phyloP scores from a whole-genome alignment of 2,888 invertebrate genomes.

The Sphinx pinastri region DNA sequence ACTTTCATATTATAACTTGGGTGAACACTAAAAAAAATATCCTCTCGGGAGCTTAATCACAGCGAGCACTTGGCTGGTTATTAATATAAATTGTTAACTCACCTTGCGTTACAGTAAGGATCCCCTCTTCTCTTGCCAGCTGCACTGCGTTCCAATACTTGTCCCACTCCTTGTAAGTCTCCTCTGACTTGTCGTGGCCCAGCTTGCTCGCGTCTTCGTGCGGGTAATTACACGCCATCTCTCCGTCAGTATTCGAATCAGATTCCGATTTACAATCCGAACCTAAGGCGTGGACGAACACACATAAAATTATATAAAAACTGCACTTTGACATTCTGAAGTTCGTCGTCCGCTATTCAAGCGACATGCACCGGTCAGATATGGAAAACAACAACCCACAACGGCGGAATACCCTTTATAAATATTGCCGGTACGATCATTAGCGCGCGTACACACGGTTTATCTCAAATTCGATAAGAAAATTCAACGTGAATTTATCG shows the following conservation, averaged over 20 bases:
- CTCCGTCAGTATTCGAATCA: constrained; percentile 62
- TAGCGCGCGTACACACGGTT: constrained; percentile 3
- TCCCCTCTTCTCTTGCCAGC: constrained; percentile 50
- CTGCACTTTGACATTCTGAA: constrained; percentile 15
- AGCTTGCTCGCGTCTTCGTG: constrained; percentile 64
- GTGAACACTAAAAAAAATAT: no score
- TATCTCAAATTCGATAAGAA: background rate
- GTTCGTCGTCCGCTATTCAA: background rate
- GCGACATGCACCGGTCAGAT: background rate
- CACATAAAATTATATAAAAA: constrained; percentile 23
- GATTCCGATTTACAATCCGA: constrained; percentile 65
- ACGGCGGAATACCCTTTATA: constrained; percentile 10
- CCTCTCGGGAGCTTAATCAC: no score
- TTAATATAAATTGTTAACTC: constrained; percentile 31
- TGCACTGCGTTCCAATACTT: constrained; percentile 63
- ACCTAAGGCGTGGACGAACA: constrained; percentile 42
- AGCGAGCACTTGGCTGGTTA: background rate
- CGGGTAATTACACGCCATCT: constrained; percentile 57
- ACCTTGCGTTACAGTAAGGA: constrained; percentile 64
- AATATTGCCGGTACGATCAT: constrained; percentile 6
- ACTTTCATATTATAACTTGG: no score
- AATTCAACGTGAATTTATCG: background rate
- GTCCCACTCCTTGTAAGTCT: constrained; percentile 66
- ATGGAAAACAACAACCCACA: constrained; percentile 11
- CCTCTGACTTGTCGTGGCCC: constrained; percentile 68